Evolutionary conservation across 1,140 invertebrate genomes (phyloP).

Genomic region (Anadara kagoshimensis): DNA sequence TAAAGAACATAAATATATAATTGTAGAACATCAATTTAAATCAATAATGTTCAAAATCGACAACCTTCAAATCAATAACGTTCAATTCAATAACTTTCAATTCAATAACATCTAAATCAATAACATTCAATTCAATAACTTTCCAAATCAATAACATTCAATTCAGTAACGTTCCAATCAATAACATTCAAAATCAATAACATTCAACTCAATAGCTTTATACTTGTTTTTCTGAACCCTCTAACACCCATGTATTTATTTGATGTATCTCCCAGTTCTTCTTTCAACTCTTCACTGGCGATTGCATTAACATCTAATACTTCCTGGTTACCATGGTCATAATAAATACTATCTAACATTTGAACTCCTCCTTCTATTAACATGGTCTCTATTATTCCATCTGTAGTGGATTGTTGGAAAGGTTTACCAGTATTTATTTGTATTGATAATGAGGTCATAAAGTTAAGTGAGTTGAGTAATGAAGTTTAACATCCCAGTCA

Average conservation of each 20-base stretch:
- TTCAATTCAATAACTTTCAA: no score
- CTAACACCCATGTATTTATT: neutral
- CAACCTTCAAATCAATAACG: no score
- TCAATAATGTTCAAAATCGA: neutral
- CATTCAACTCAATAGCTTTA: neutral
- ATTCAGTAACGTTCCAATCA: no score
- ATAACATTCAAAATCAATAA: constrained; percentile 3
- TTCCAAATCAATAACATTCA: neutral
- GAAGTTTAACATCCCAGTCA: no score
- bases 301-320: neutral
- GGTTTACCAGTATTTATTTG: neutral
- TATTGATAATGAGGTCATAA: no score
- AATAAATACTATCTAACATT: neutral
- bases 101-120: no score
- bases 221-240: neutral
- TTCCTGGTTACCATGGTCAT: neutral
- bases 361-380: neutral
- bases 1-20: no score
- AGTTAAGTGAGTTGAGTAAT: no score
- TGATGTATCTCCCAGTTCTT: neutral
- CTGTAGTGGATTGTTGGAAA: neutral
- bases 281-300: neutral
- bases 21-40: neutral
- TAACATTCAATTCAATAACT: no score
- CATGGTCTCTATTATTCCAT: neutral